Base-by-base conservation (phyloP, 2,888 invertebrate species). In the Caenorhabditis sp. region DNA sequence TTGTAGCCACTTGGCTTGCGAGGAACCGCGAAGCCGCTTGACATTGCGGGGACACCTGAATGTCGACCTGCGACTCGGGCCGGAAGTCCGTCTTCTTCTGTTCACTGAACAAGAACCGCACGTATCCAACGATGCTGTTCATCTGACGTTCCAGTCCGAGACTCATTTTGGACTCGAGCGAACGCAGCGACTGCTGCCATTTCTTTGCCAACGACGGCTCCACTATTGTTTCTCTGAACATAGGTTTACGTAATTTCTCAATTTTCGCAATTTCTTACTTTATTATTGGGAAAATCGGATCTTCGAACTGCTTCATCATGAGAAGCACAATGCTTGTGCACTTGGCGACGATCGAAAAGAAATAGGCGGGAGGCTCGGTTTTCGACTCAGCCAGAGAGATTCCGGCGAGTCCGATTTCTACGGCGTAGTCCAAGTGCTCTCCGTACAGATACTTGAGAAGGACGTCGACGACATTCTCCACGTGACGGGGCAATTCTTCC, bases 391-490 rank as follows among this genome's bases (percentile, higher is more conserved):
- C 86, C 26, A 90, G 81, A 4, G 91, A 90, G 65, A 91, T 90
- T 50, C 90, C 90, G 78, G 90, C 95, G 50, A 97, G 90, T 0
- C 95, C 97, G 46, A 97, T 90, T 89, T 98, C 98, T 4, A 99
- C 91, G 0, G 97, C 98, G 90, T 99, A 99, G 89, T 96, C 96
- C 0, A 98, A 94, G 89, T 97, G 97, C 85, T 99, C 96, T 1
- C 93, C 92, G 85, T 95, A 92, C 17, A 99, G 90, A 87, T 94
- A 93, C 80, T 95, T 94, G 26, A 95, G 91, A 58, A 96, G 89
- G 46, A 94, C 93, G 79, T 96, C 96, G 72, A 95, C 92, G 15
- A 98, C 92, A 81, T 62, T 89, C 61, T 86, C 83, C 85, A 95
- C 95, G 5, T 0, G 95, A 92, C 32, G 94, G 89, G 80, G 75